Base-by-base conservation (phyloP, 1,140 invertebrate species). In the Zaprionus lachaisei region DNA sequence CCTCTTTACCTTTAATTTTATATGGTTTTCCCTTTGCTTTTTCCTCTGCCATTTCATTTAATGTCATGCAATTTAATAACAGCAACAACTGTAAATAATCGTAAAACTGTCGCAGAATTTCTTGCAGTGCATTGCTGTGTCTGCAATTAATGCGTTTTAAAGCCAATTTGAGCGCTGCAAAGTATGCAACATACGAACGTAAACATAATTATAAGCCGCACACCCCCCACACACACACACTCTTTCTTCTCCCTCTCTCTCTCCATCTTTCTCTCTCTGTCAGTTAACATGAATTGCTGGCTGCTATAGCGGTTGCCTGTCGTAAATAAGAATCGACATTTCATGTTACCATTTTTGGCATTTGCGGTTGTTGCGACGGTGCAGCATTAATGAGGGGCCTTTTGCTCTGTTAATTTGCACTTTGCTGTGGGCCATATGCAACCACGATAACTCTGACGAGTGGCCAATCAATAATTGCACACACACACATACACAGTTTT, bases 361-460 rank as follows among this genome's bases (percentile, higher is more conserved):
- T 84, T 67, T 90, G 81, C 63, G 83, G 82, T 67, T 77, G 49
- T 14, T 20, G 41, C 41, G 37, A 41, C 55, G 28, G 58, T 71
- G 49, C 63, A 81, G 63, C 84, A 84, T 90, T 89, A 89, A 89
- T 89, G 85, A 89, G 34, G 78, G 51, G 66, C 72, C 79, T 47
- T 87, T 79, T 75, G 58, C 65, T 57, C 49, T 79, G 81, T 83
- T 87, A 83, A 87, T 87, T 87, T 89, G 70, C 51, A 49, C 47
- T 70, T 41, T 34, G 65, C 37, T 31, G 57, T 22, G 54, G 37
- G 49, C 38, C 38, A 20, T n/a, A 57, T 34, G 56, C 66, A 51
- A 74, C 66, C 72, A 51, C 66, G 28, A 74, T 70, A 70, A 74
- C 66, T 69, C 62, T 58, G 68, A 54, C 31, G 20, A 60, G 12